phyloP scores from a whole-genome alignment of 1,140 invertebrate genomes.

The Lasaia peninsularis region DNA sequence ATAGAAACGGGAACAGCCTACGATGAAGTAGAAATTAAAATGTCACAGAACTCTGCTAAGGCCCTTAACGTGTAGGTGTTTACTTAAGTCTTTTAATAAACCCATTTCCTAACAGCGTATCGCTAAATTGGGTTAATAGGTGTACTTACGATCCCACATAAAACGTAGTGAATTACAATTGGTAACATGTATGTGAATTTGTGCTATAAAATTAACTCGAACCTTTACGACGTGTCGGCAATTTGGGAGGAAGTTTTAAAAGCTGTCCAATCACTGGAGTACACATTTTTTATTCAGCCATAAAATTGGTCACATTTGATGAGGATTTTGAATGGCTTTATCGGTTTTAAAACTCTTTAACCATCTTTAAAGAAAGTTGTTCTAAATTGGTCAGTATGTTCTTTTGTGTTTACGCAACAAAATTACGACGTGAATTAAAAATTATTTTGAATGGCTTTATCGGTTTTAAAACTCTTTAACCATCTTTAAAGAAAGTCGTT shows the following conservation, averaged over 20 bases:
- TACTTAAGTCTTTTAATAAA: constrained; percentile 10
- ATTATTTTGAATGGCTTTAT: background rate
- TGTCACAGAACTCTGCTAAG: too few relatives aligned
- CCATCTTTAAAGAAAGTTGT: too few relatives aligned
- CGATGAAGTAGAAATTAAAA: too few relatives aligned
- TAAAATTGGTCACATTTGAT: background rate
- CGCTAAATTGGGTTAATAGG: constrained; percentile 5
- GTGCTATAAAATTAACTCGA: constrained; percentile 4
- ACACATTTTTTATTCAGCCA: background rate
- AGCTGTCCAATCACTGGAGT: background rate
- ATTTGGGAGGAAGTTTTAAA: background rate
- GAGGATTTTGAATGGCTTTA: background rate
- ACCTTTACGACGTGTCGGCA: constrained; percentile 1
- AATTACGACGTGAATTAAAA: too few relatives aligned
- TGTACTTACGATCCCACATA: constrained; percentile 2
- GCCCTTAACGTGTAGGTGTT: constrained; percentile 2
- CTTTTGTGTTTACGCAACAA: too few relatives aligned
- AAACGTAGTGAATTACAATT: constrained; percentile 4
- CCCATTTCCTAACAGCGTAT: constrained; percentile 3
- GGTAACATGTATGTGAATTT: constrained; percentile 2
- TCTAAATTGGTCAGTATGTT: too few relatives aligned
- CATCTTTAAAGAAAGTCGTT: too few relatives aligned
- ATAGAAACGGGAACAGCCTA: too few relatives aligned
- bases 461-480: too few relatives aligned
- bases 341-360: too few relatives aligned